phyloP scores from a whole-genome alignment of 2,113 vertebrate species.

The Butastur rufipennis region DNA sequence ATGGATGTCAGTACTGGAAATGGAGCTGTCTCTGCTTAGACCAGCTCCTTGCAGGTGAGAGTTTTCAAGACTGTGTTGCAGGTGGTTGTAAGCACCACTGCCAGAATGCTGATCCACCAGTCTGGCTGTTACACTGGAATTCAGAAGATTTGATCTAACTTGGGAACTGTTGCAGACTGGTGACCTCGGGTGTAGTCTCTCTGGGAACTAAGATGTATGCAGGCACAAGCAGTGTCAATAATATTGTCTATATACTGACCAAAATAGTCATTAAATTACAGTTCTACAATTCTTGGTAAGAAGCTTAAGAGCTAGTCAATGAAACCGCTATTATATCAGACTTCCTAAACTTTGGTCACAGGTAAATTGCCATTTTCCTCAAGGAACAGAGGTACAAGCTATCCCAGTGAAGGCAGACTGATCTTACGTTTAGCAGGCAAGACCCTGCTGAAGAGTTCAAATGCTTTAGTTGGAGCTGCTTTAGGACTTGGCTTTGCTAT shows the following conservation, averaged over 20 bases:
- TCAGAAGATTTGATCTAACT: accelerated
- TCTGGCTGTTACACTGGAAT: not conserved
- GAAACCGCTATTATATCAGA: not conserved
- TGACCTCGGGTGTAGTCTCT: too few species aligned
- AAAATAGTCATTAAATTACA: not conserved
- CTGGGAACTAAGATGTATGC: not conserved
- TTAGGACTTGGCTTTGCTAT: not conserved
- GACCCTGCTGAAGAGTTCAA: not conserved
- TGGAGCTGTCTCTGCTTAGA: not conserved
- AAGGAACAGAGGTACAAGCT: not conserved
- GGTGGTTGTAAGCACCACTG: not conserved
- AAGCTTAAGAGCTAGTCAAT: not conserved
- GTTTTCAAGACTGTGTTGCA: not conserved
- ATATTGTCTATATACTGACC: accelerated
- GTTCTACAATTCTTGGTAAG: not conserved
- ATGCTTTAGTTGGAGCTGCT: not conserved
- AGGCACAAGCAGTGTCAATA: not conserved
- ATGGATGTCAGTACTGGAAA: not conserved
- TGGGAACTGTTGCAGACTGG: not conserved
- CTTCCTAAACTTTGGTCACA: not conserved
- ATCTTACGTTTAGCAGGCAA: not conserved
- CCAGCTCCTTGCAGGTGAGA: not conserved
- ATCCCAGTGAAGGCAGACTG: not conserved
- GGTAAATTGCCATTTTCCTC: not conserved
- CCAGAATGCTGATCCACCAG: not conserved